A percentile compares a stretch with the other conserved stretches of the same genome.
Evolutionary conservation across 2,113 vertebrate species (phyloP).

Genomic region (Xenus cinereus): DNA sequence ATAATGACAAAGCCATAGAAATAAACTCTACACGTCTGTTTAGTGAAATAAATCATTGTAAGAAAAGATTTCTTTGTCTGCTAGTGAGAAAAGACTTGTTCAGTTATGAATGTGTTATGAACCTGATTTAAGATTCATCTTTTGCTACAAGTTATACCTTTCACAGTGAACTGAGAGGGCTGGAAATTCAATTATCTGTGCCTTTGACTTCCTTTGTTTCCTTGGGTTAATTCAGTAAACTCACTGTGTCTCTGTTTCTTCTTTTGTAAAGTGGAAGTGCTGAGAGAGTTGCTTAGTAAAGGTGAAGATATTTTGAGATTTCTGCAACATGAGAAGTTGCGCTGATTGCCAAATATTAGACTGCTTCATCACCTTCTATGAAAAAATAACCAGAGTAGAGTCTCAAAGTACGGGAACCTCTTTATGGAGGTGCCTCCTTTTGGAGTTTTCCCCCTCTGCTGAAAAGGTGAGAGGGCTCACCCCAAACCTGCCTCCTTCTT

Average conservation of each 20-base stretch:
- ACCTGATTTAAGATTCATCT: neutral
- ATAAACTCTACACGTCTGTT: neutral
- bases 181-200: neutral
- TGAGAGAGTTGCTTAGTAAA: neutral
- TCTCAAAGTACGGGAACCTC: neutral
- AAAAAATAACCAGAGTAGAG: neutral
- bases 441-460: neutral
- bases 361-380: neutral
- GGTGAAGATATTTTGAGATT: neutral
- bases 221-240: neutral
- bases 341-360: neutral
- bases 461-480: neutral
- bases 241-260: neutral
- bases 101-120: neutral
- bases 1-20: neutral
- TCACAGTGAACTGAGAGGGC: neutral
- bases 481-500: neutral
- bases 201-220: neutral
- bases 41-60: constrained; percentile 29
- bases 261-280: neutral
- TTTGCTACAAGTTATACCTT: neutral
- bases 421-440: neutral
- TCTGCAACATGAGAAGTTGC: neutral
- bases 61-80: constrained; percentile 14
- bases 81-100: neutral